These are phyloP conservation scores for Athene cunicularia DNA, from an alignment of 2,113 vertebrate genomes.

Conservation along the genomic window DNA sequence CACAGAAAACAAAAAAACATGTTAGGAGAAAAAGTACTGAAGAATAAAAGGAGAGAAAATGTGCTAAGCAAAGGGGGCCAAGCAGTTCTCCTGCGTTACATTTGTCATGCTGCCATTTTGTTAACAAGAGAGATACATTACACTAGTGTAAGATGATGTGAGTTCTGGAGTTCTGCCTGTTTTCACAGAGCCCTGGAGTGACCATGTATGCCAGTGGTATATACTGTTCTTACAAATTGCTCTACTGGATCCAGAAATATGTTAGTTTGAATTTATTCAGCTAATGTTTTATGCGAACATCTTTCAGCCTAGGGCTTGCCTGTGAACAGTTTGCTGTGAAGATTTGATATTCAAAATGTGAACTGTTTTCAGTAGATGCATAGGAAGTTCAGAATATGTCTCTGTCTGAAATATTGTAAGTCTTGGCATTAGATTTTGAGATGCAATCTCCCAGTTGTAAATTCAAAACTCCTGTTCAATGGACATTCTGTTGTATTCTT, in stretches of 20 bases:
- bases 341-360: conserved; percentile 40
- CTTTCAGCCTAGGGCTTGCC: conserved; percentile 57
- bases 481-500: not conserved
- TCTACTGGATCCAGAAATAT: conserved; percentile 1
- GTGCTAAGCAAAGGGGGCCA: conserved; percentile 17
- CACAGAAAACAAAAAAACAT: conserved; percentile 58
- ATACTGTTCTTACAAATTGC: not conserved
- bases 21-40: conserved; percentile 31
- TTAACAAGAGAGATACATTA: conserved; percentile 16
- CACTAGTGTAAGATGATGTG: not conserved
- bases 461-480: not conserved
- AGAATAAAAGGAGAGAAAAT: conserved; percentile 53
- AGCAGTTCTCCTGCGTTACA: not conserved
- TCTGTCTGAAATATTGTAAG: not conserved
- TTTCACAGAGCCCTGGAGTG: conserved; percentile 12
- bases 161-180: not conserved
- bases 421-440: not conserved
- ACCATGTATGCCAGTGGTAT: not conserved
- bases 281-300: conserved; percentile 55
- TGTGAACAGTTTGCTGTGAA: conserved; percentile 27
- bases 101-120: conserved; percentile 59
- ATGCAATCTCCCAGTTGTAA: not conserved
- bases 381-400: not conserved
- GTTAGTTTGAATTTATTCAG: conserved; percentile 42
- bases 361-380: conserved; percentile 20